These are phyloP conservation scores for Formicarius rufipectus DNA, from an alignment of 2,113 vertebrate species.

Conservation along the genomic window DNA sequence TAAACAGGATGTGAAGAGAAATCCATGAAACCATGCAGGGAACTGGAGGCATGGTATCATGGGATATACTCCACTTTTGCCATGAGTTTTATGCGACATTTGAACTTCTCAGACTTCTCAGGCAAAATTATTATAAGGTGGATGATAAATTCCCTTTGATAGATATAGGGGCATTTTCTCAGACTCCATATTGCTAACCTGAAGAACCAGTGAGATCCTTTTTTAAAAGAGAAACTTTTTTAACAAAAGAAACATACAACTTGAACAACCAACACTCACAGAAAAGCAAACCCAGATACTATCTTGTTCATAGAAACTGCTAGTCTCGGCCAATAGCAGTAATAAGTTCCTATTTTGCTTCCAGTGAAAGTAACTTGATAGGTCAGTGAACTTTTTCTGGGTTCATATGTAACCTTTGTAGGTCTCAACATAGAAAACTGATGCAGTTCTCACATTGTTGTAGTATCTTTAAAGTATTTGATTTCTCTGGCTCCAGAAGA, in stretches of 20 bases:
- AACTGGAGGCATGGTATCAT: not conserved
- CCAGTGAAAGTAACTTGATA: not conserved
- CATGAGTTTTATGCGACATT: not conserved
- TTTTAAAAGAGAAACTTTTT: not conserved
- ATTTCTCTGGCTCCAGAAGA: not conserved
- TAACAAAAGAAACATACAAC: not conserved
- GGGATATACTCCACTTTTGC: not conserved
- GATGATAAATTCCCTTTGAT: not conserved
- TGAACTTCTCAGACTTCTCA: not conserved
- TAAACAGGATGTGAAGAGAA: not conserved
- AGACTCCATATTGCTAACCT: not conserved
- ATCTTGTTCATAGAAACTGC: not conserved
- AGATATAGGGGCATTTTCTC: not conserved
- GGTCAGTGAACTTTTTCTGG: not conserved
- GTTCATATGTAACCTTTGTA: not conserved
- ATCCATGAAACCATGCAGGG: not conserved
- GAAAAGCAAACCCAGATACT: not conserved
- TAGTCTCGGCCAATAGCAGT: not conserved
- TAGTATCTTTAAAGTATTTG: not conserved
- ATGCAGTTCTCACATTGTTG: not conserved
- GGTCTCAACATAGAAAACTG: not conserved
- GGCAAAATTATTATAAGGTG: not conserved
- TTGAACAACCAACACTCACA: not conserved
- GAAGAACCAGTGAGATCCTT: not conserved
- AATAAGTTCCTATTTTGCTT: not conserved